Percentiles rank a stretch among this genome's conserved stretches.
Evolutionary conservation across 1,140 invertebrate species (phyloP).

Genomic region (Diuraphis noxia): DNA sequence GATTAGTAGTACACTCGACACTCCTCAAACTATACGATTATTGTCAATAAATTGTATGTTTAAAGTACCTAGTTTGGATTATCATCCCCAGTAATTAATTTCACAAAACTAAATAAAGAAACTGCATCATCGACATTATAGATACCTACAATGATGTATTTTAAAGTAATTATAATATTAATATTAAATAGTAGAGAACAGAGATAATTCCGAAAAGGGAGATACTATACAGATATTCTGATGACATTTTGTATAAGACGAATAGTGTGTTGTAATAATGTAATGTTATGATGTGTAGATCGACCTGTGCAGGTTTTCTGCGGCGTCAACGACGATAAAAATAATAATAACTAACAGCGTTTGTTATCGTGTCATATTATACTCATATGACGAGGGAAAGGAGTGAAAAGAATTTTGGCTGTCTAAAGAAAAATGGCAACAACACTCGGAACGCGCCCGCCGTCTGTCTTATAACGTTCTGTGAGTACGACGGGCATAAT

Average conservation of each 20-base stretch:
- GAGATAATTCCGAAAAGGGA: background rate
- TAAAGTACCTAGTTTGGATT: no score
- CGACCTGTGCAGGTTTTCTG: background rate
- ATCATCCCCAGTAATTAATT: no score
- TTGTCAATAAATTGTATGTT: no score
- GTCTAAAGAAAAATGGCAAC: conserved; percentile 6
- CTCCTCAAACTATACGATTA: background rate
- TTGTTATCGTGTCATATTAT: background rate
- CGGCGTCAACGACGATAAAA: background rate
- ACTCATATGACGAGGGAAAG: background rate
- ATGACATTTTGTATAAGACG: background rate
- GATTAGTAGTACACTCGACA: no score
- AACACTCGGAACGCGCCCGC: background rate
- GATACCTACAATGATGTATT: no score
- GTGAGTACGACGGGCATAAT: no score
- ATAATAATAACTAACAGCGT: background rate
- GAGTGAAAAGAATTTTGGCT: background rate
- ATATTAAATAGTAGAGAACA: background rate
- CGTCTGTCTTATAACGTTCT: background rate
- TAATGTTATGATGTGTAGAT: background rate
- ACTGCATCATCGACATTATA: no score
- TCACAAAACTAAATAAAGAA: no score
- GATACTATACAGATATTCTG: background rate
- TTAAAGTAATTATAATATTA: no score
- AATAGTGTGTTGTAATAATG: background rate